A percentile compares a stretch with the other conserved stretches of the same genome.
Evolutionary conservation across 2,113 vertebrate genomes (phyloP).

Genomic region (Equus przewalskii): DNA sequence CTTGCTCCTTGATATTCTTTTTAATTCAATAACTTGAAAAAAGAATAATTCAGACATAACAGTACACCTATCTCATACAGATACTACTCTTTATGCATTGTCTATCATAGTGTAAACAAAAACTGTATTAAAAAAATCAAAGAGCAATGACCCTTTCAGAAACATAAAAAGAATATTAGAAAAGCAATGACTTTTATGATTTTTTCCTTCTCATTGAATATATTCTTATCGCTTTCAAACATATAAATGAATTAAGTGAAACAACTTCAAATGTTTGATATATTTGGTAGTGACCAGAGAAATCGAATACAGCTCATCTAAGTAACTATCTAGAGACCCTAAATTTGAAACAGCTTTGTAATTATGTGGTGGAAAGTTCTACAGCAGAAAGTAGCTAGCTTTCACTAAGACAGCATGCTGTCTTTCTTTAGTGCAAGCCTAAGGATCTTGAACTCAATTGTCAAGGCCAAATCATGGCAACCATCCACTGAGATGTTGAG

Average conservation of each 20-base stretch:
- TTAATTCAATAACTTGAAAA: background rate
- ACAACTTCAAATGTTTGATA: background rate
- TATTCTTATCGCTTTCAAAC: background rate
- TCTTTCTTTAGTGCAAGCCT: background rate
- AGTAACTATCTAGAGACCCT: background rate
- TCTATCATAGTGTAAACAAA: background rate
- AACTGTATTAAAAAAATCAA: background rate
- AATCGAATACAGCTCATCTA: background rate
- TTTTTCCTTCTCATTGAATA: background rate
- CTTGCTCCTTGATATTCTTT: background rate
- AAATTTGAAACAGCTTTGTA: conserved; percentile 39
- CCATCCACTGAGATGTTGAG: background rate
- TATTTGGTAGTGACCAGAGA: background rate
- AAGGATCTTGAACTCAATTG: conserved; percentile 44
- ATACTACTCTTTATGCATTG: background rate
- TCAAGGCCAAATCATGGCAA: conserved; percentile 39
- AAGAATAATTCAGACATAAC: background rate
- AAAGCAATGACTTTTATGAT: background rate
- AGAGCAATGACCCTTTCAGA: background rate
- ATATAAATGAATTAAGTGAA: background rate
- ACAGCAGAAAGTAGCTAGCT: background rate
- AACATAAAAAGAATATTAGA: background rate
- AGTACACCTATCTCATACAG: background rate
- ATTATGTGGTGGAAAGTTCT: background rate
- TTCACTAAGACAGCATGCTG: background rate